A percentile compares a stretch with the other conserved stretches of the same genome.
These are phyloP conservation scores for Stegodyphus mimosarum DNA, from an alignment of 1,140 invertebrate species.

Conservation along the genomic window DNA sequence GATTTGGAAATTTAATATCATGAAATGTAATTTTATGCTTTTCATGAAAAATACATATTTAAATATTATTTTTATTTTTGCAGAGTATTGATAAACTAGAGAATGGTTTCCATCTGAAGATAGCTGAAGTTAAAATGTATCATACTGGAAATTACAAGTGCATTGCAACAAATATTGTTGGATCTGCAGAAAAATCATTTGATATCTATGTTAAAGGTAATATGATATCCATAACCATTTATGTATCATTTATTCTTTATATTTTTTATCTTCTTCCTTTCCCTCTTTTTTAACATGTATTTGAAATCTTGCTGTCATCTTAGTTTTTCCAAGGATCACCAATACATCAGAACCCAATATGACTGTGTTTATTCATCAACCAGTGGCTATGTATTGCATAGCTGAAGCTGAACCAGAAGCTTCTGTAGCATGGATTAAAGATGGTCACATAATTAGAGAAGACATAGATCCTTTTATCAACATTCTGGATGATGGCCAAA, in stretches of 20 bases:
- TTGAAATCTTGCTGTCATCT: background rate
- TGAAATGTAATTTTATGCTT: no score
- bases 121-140: slow-evolving; percentile 11
- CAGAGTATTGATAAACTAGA: slow-evolving; percentile 30
- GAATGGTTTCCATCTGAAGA: slow-evolving; percentile 3
- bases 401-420: slow-evolving; percentile 70
- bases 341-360: slow-evolving; percentile 65
- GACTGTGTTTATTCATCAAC: slow-evolving; percentile 67
- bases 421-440: slow-evolving; percentile 69
- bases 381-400: slow-evolving; percentile 69
- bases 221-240: slow-evolving; percentile 10
- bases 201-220: slow-evolving; percentile 76
- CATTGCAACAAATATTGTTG: slow-evolving; percentile 76
- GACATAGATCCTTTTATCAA: slow-evolving; percentile 48
- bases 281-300: background rate
- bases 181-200: slow-evolving; percentile 75
- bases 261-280: background rate
- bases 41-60: background rate
- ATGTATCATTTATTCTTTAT: background rate
- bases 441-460: slow-evolving; percentile 46
- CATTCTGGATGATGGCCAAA: slow-evolving; percentile 50
- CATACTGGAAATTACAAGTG: slow-evolving; percentile 72
- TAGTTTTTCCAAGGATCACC: slow-evolving; percentile 64
- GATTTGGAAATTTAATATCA: no score
- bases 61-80: background rate